phyloP scores from a whole-genome alignment of 1,140 invertebrate genomes.

The Oscheius sp. region DNA sequence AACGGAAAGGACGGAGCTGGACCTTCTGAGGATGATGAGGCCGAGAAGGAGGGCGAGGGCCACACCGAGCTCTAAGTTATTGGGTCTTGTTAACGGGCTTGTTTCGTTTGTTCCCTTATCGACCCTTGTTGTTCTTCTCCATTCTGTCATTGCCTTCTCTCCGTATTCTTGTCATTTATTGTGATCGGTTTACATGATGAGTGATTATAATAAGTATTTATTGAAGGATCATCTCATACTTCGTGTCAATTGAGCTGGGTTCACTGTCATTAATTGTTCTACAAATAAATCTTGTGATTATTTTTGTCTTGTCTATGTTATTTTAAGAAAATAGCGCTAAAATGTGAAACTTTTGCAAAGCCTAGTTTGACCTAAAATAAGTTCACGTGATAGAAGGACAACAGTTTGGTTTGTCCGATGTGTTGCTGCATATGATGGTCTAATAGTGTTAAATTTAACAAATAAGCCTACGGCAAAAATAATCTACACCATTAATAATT shows the following conservation, averaged over 20 bases:
- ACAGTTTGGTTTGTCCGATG: no score
- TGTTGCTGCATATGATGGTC: no score
- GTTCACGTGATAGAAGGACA: no score
- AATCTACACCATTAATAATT: no score
- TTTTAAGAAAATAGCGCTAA: no score
- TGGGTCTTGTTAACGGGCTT: background rate
- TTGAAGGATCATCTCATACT: background rate
- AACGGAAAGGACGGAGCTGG: constrained; percentile 69
- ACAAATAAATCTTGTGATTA: no score
- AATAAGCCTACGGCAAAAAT: no score
- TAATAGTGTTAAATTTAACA: no score
- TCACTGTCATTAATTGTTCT: no score
- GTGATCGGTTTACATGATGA: constrained; percentile 5
- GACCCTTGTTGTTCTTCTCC: background rate
- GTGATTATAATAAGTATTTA: constrained; percentile 12
- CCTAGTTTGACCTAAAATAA: no score
- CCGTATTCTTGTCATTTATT: background rate
- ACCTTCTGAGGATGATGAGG: constrained; percentile 57
- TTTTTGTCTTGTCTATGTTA: no score
- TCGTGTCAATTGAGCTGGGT: constrained; percentile 6
- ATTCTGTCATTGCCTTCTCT: background rate
- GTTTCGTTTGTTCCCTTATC: background rate
- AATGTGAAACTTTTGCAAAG: no score
- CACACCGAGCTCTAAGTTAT: constrained; percentile 49
- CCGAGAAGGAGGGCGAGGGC: constrained; percentile 54